Base-by-base conservation (phyloP, 2,113 vertebrate species). In the Tragelaphus imberbis region DNA sequence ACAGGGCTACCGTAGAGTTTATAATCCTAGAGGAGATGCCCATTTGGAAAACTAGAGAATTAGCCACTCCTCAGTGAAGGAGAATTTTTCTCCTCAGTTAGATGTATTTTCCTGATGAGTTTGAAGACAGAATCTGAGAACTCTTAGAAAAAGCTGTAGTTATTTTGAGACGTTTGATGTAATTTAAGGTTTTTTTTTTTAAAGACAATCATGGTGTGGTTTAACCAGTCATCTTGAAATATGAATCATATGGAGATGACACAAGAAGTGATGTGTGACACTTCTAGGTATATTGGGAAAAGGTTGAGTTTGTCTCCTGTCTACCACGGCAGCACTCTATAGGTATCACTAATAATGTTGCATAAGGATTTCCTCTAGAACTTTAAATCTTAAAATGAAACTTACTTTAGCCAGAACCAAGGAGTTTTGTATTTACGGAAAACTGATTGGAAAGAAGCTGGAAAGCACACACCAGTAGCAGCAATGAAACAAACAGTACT, bases 191-290 rank as follows among this genome's bases (percentile, higher is more conserved):
- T 77, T 14, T 94, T 40, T 94, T 40, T 15, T 94, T 40, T 36
- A 44, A 28, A 61, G 36, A 91, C 16, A 61, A 28, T 56, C 61
- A 44, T 85, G 87, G 80, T 91, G 27, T 71, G 87, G 63, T 53
- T 96, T 94, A 85, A 80, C 28, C 58, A 96, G 44, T 86, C 81
- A 90, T 95, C 85, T 95, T 82, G 77, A 94, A 95, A 91, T 95
- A 53, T 36, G 40, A 89, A 49, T 96, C 61, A 71, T 40, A 56
- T 6, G 36, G 30, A 86, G 13, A 86, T 61, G 81, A 85, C 13
- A n/a, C 80, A 15, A 94, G 44, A 81, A 68, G 19, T 86, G 91
- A 10, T 23, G 17, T 5, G 21, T 77, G 86, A 77, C 49, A 82
- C 58, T 25, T 85, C 11, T 21, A 47, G 68, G 77, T 63, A 13